Base-by-base conservation (phyloP, 2,797 vertebrate species). In the Sparus aurata region DNA sequence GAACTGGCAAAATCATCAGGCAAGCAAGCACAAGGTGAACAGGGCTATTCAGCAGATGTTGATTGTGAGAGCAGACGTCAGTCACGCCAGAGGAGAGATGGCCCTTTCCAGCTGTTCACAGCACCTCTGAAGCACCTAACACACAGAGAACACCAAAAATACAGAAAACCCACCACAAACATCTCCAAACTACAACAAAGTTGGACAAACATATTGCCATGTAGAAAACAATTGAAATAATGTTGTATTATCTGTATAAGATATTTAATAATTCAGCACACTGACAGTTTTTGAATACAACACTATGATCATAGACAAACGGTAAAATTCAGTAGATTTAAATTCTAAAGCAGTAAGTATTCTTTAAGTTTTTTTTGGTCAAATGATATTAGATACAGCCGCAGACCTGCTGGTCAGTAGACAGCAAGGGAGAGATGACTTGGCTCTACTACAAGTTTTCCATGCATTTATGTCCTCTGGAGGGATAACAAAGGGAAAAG, bases 401-500 rank as follows among this genome's bases (percentile, higher is more conserved):
- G 60, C 43, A 61, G 43, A 5, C 25, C 23, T 62, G 55, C 60
- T 46, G 43, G 18, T 68, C 47, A 55, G 34, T 2, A 43, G 30
- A 65, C n/a, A 45, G 10, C 18, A 11, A 27, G 5, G 22, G 18
- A 59, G 15, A n/a, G 65, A 52, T 16, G 50, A 25, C 52, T 52
- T 62, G 20, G 49, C 61, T 66, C 38, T 45, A 45, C 46, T 58
- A 30, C 46, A 46, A 41, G 65, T 63, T 23, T 52, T 25, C 38
- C 45, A 46, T 45, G 55, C 17, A 45, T 30, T 12, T 46, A 38
- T 55, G 25, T 72, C 30, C 30, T 74, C 22, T 16, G 20, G 13
- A 17, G 25, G 25, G 22, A 65, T 20, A 62, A 49, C 30, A 85
- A 62, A 64, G 54, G 47, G 2, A 55, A 75, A 68, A 73, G 59